phyloP scores from a whole-genome alignment of 2,113 vertebrate species.

The Synchiropus splendidus region DNA sequence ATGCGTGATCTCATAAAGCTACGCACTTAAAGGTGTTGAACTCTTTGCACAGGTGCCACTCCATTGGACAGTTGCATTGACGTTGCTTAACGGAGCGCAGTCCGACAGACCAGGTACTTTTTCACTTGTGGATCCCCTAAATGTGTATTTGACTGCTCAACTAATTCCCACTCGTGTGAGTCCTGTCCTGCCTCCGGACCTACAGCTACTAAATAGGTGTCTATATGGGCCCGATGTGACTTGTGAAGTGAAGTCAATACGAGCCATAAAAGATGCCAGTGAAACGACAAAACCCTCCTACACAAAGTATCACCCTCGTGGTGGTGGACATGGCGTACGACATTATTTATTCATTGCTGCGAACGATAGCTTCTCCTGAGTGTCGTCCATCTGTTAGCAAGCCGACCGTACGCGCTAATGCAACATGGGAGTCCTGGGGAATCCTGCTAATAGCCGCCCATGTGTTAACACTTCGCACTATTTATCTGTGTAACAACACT shows the following conservation, averaged over 20 bases:
- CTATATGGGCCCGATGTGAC: no score
- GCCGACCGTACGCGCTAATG: conserved; percentile 45
- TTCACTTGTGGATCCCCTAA: no score
- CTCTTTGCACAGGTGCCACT: no score
- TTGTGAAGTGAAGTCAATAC: conserved; percentile 19
- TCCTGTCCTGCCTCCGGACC: no score
- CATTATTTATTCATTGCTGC: conserved; percentile 53
- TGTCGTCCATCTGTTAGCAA: conserved; percentile 53
- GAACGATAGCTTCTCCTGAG: conserved; percentile 41
- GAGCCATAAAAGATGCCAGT: conserved; percentile 11
- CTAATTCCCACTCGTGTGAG: no score
- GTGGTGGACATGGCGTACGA: conserved; percentile 30
- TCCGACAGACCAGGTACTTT: no score
- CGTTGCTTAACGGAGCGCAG: no score
- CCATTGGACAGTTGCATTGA: no score
- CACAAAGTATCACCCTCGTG: conserved; percentile 6
- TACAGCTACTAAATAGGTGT: no score
- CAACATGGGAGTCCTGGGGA: conserved; percentile 45
- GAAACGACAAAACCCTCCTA: conserved; percentile 4
- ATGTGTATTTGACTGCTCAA: no score
- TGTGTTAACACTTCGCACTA: conserved; percentile 42
- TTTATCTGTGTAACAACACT: conserved; percentile 51
- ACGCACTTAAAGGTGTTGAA: no score
- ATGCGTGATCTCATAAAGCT: no score
- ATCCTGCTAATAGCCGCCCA: conserved; percentile 33